A percentile compares a stretch with the other conserved stretches of the same genome.
Evolutionary conservation across 64 coral and sea anemone genomes (phyloP).

Genomic region (Pocillopora verrucosa): DNA sequence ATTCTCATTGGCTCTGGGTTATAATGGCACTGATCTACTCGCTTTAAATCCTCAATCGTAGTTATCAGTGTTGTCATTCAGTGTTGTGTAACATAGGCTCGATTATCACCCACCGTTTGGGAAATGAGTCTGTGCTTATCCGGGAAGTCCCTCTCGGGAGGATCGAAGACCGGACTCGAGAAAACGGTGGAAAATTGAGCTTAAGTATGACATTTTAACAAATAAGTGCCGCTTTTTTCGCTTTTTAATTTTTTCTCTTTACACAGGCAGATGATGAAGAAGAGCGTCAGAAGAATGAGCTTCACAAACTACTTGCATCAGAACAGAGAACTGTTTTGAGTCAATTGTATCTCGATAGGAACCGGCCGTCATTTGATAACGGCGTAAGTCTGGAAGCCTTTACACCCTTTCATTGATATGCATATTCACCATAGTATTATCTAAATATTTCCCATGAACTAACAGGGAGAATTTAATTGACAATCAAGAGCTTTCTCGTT

Average conservation of each 20-base stretch:
- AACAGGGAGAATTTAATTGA: too few relatives aligned
- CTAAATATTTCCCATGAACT: background rate
- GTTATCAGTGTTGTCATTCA: too few relatives aligned
- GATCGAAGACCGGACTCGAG: too few relatives aligned
- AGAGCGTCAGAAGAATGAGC: conserved; percentile 55
- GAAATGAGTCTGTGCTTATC: background rate
- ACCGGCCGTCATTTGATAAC: conserved; percentile 69
- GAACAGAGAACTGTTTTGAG: conserved; percentile 68
- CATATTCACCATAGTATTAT: background rate
- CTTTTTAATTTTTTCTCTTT: background rate
- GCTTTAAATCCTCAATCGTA: background rate
- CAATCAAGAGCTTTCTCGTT: too few relatives aligned
- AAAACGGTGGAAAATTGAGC: too few relatives aligned
- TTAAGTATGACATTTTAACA: too few relatives aligned
- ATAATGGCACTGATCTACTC: background rate
- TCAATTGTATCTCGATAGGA: conserved; percentile 74
- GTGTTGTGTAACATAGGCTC: too few relatives aligned
- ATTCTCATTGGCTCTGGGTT: too few relatives aligned
- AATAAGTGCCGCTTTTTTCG: too few relatives aligned
- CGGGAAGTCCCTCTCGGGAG: too few relatives aligned
- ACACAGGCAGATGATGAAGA: conserved; percentile 68
- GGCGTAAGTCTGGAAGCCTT: conserved; percentile 5
- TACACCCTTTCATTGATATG: background rate
- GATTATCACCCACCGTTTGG: too few relatives aligned
- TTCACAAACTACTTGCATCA: conserved; percentile 58